Base-by-base conservation (phyloP, 2,113 vertebrate species). In the Microcebus ravelobensis region DNA sequence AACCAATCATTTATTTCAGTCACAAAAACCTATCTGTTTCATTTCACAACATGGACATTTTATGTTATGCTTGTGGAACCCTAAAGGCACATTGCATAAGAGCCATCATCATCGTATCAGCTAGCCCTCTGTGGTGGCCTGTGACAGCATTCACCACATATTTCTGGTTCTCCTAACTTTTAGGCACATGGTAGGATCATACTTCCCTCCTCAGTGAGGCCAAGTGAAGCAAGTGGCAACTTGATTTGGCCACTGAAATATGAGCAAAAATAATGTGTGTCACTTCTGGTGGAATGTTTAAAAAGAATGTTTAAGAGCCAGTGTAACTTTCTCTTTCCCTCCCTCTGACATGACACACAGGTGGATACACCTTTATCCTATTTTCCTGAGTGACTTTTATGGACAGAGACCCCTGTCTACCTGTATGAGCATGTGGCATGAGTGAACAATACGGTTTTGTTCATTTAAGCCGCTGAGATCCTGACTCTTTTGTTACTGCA, bases 71-170 rank as follows among this genome's bases (percentile, higher is more conserved):
- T 31, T 42, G 6, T 6, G 27, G 42, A 61, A 39, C 25, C 5
- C 59, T 14, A 18, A n/a, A 52, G 45, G 63, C 15, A 20, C 21
- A 1, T 0, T 12, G 42, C 15, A 0, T 20, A 4, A 1, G 4
- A 74, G 2, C 11, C n/a, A 31, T 25, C 34, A 8, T 36, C 15
- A 48, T 12, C 1, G 14, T 5, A n/a, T 20, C 52, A 21, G 29
- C 23, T 8, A 20, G 45, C 14, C 17, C 15, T 42, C 10, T 9
- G 31, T 18, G 9, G 52, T 1, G 27, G 23, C 87, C 68, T 57
- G 23, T 0, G 7, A 36, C 2, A 14, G 10, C 42, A 2, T 21
- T 55, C 36, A 8, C 27, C n/a, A 25, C 17, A 3, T 31, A 42
- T 20, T 73, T 55, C 70, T 45, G 5, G n/a, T 76, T 85, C 39